Base-by-base conservation (phyloP, 2,113 vertebrate species). In the Pavo muticus region DNA sequence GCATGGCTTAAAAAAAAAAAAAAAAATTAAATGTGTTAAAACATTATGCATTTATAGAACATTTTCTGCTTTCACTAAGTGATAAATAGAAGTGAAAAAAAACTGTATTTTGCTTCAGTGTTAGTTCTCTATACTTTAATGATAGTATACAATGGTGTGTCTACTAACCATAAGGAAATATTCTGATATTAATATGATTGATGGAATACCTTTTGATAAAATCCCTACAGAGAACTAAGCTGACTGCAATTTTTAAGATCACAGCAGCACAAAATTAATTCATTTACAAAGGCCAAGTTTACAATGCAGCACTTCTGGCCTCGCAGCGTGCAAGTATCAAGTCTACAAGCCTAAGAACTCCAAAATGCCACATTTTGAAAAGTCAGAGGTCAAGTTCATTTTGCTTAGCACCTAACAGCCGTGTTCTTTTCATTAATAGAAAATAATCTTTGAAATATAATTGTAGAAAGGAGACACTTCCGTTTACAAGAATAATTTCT, bases 1-100 rank as follows among this genome's bases (percentile, higher is more conserved):
- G 99, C 99, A 96, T 99, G 99, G 96, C 99, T 99, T 96, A 91
- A 97, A 97, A 98, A 91, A 98, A 35, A 35, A 47, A 48, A 95
- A 94, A 97, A 93, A 97, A 95, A 94, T 95, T 92, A 94, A 91
- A 88, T 30, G 91, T 94, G 75, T 97, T 97, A 97, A 95, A 97
- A 61, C 77, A 93, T 73, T 54, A 42, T 69, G 84, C 79, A 95
- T 95, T 73, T 84, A n/a, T 84, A 54, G 90, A 92, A 84, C 42
- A 88, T 60, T 24, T 27, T 70, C 21, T 84, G 40, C 40, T 91
- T 91, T 72, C 27, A 72, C 15, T 44, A 56, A 77, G 9, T 32
- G 79, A 87, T 81, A 92, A 47, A 70, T 39, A 63, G 10, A 85
- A 81, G 23, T 45, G 57, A 54, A 87, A 92, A 92, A 91, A 63